Conservation (phyloP, 2,797 vertebrate species). For the Nannoperca australis region DNA sequence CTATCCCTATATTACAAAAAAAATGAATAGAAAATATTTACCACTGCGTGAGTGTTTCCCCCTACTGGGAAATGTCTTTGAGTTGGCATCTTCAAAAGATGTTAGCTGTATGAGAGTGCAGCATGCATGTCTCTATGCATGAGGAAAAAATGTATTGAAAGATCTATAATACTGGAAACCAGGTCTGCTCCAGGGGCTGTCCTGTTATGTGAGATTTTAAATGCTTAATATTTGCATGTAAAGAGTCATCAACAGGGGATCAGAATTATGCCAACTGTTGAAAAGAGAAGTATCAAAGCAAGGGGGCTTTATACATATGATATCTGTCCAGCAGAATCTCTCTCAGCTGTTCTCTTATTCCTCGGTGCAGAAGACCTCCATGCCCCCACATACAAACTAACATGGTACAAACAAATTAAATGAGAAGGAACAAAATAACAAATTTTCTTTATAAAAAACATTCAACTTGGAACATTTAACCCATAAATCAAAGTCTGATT, state of each 20-base stretch:
- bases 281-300: slow-evolving; percentile 21
- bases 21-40: slow-evolving; percentile 12
- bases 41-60: not conserved
- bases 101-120: not conserved
- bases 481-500: not conserved
- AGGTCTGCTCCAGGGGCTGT: not conserved
- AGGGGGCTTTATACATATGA: slow-evolving; percentile 23
- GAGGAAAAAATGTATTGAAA: slow-evolving; percentile 3
- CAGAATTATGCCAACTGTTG: not conserved
- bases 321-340: slow-evolving; percentile 16
- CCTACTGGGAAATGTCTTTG: slow-evolving; percentile 16
- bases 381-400: slow-evolving; percentile 3
- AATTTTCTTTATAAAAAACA: not conserved
- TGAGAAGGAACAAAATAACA: not conserved
- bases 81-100: slow-evolving; percentile 16
- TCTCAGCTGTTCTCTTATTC: slow-evolving; percentile 1
- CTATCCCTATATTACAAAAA: not conserved
- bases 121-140: slow-evolving; percentile 11
- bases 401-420: not conserved
- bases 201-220: not conserved
- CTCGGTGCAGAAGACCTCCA: slow-evolving; percentile 5
- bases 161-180: not conserved
- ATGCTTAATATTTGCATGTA: slow-evolving; percentile 18
- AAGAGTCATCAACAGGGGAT: slow-evolving; percentile 11
- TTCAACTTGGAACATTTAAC: not conserved